phyloP scores from a whole-genome alignment of 2,888 invertebrate genomes.

The Himalopsyche japonica region DNA sequence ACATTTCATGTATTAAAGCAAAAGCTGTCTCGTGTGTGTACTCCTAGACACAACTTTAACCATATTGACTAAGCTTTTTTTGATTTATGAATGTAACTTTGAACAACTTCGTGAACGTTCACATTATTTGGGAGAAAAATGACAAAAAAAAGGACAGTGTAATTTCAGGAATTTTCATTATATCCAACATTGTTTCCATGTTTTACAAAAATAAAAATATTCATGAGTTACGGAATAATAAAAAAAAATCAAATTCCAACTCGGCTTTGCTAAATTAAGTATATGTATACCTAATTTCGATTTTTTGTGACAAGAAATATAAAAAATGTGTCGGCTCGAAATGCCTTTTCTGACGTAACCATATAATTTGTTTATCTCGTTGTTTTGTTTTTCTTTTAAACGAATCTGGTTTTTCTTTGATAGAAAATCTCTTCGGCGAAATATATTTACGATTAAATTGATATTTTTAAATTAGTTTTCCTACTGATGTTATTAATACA shows the following conservation, averaged over 20 bases:
- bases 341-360: neutral
- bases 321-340: neutral
- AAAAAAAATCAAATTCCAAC: neutral
- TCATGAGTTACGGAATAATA: neutral
- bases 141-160: neutral
- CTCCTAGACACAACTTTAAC: neutral
- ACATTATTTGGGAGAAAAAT: neutral
- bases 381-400: neutral
- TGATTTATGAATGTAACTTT: neutral
- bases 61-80: neutral
- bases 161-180: neutral
- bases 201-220: neutral
- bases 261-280: neutral
- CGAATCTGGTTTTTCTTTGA: neutral
- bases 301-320: neutral
- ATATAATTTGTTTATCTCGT: neutral
- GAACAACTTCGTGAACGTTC: neutral
- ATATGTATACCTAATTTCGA: neutral
- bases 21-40: too few relatives aligned
- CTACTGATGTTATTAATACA: too few relatives aligned
- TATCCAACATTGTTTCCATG: neutral
- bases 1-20: too few relatives aligned
- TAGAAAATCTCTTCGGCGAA: too few relatives aligned
- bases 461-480: too few relatives aligned
- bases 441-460: too few relatives aligned